Conservation (phyloP, 2,888 invertebrate species). For the Pterobdella sp. region DNA sequence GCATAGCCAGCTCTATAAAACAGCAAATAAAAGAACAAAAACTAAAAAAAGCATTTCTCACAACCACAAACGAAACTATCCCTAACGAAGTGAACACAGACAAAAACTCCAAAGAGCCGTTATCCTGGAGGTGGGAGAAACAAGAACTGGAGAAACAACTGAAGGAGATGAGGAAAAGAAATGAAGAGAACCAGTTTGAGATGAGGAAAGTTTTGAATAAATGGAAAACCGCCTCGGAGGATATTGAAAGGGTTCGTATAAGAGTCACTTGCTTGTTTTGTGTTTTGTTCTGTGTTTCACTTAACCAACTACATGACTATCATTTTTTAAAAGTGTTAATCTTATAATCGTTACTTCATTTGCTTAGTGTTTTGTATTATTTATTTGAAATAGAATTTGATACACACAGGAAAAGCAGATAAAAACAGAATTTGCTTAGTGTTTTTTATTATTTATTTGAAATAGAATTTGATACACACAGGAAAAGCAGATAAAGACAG, state of each 20-base stretch:
- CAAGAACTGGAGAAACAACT: slow-evolving; percentile 37
- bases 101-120: slow-evolving; percentile 30
- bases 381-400: too few species aligned
- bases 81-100: background rate
- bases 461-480: slow-evolving; percentile 21
- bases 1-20: background rate
- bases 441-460: too few species aligned
- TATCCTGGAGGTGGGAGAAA: slow-evolving; percentile 40
- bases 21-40: slow-evolving; percentile 3
- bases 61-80: background rate
- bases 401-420: slow-evolving; percentile 31
- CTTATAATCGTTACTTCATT: too few species aligned
- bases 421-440: too few species aligned
- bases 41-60: background rate
- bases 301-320: too few species aligned
- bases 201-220: slow-evolving; percentile 34
- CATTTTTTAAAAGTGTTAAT: too few species aligned
- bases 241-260: slow-evolving; percentile 33
- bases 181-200: slow-evolving; percentile 37
- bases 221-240: slow-evolving; percentile 38
- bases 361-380: too few species aligned
- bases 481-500: slow-evolving; percentile 33
- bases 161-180: slow-evolving; percentile 36
- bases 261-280: too few species aligned
- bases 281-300: too few species aligned